phyloP scores from a whole-genome alignment of 2,113 vertebrate genomes.

The Monopterus albus region DNA sequence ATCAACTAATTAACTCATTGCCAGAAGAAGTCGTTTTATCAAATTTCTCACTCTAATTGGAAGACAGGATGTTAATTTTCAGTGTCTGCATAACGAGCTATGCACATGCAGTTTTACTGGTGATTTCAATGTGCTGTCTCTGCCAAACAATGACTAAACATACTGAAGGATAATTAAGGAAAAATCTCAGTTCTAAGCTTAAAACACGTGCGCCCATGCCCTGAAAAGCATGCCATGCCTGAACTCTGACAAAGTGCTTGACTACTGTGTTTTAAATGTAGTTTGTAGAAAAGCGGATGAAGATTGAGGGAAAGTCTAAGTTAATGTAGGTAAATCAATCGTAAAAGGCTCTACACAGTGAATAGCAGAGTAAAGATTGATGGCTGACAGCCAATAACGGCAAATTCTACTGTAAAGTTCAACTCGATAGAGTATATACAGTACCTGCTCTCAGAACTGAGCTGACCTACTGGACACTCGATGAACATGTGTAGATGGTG shows the following conservation, averaged over 20 bases:
- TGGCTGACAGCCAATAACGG: not conserved
- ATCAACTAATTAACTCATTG: constrained; percentile 77
- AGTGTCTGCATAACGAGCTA: constrained; percentile 28
- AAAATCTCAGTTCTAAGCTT: constrained; percentile 2
- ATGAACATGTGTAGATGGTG: not conserved
- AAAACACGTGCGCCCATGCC: not conserved
- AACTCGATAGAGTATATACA: not conserved
- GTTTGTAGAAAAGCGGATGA: no score
- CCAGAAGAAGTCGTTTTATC: constrained; percentile 74
- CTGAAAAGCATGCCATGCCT: not conserved
- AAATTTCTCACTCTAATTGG: constrained; percentile 69
- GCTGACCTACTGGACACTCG: constrained; percentile 10
- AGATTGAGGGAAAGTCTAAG: not conserved
- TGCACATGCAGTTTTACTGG: constrained; percentile 18
- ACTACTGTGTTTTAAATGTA: not conserved
- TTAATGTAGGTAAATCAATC: not conserved
- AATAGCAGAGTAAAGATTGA: not conserved
- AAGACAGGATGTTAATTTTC: constrained; percentile 64
- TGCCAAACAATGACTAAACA: constrained; percentile 33
- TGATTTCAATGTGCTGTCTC: constrained; percentile 35
- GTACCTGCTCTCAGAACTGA: not conserved
- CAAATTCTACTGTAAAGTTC: no score
- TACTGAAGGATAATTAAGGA: constrained; percentile 13
- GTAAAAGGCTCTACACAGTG: not conserved
- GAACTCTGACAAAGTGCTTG: not conserved